Evolutionary conservation across 2,797 vertebrate species (phyloP).

Genomic region (Enteromius paludinosus): DNA sequence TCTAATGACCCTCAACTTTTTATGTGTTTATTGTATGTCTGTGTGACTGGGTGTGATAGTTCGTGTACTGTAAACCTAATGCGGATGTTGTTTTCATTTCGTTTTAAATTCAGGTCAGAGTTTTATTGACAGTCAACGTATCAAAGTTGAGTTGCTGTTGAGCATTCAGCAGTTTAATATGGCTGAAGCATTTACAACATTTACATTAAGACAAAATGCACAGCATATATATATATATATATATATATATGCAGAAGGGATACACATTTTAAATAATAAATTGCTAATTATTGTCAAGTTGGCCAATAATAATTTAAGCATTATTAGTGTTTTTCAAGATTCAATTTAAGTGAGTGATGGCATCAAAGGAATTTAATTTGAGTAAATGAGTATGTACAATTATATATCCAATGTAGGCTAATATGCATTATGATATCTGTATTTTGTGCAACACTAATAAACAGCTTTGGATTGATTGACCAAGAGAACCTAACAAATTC

Average conservation of each 20-base stretch:
- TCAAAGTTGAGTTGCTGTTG: slow-evolving; percentile 4
- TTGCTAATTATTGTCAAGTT: neutral
- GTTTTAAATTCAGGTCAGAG: neutral
- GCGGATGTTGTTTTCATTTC: neutral
- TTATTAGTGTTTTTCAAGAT: slow-evolving; percentile 3
- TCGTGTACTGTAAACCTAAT: neutral
- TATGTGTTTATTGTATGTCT: slow-evolving; percentile 16
- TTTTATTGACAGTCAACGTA: neutral
- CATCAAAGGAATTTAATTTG: neutral
- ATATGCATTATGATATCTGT: neutral
- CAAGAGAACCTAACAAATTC: neutral
- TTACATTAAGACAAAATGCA: neutral
- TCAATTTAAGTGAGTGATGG: neutral
- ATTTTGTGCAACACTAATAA: neutral
- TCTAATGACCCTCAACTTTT: neutral
- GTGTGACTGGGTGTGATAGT: neutral
- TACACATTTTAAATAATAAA: neutral
- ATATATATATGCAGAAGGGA: neutral
- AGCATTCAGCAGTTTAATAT: slow-evolving; percentile 5
- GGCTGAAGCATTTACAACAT: neutral
- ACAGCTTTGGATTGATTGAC: neutral
- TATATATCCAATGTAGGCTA: neutral
- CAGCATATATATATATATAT: neutral
- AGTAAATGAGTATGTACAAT: neutral
- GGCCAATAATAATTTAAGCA: neutral